Percentiles rank a stretch among this genome's conserved stretches.
Evolutionary conservation across 2,113 vertebrate species (phyloP).

Genomic region (Corvus cornix): DNA sequence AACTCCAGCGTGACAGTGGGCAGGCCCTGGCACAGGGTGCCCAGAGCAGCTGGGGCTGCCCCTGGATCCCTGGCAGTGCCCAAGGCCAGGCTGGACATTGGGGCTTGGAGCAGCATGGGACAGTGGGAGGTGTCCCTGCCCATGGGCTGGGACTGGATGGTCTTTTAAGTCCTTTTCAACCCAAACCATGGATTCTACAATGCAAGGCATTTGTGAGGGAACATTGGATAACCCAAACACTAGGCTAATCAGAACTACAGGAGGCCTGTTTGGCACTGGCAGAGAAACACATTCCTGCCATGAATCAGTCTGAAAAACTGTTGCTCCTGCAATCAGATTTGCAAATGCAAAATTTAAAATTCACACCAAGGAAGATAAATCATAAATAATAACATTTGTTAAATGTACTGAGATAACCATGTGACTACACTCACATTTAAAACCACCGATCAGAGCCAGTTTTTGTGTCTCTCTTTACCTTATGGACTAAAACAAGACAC

Average conservation of each 20-base stretch:
- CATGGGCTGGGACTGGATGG: neutral
- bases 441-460: neutral
- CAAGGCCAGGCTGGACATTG: neutral
- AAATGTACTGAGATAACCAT: neutral
- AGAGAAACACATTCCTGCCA: neutral
- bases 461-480: conserved; percentile 68
- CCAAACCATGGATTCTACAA: neutral
- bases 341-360: neutral
- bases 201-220: neutral
- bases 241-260: neutral
- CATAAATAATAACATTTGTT: neutral
- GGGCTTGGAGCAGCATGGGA: neutral
- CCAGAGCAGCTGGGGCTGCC: neutral
- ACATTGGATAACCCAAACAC: neutral
- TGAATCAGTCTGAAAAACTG: neutral
- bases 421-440: neutral
- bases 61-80: neutral
- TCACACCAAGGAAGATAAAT: neutral
- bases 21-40: neutral
- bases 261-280: neutral
- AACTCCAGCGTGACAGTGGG: neutral
- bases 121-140: neutral
- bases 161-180: neutral
- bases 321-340: neutral
- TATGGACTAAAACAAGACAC: conserved; percentile 84